A percentile compares a stretch with the other conserved stretches of the same genome.
These are phyloP conservation scores for Phylloscopus whistleri DNA, from an alignment of 2,113 vertebrate genomes.

Conservation along the genomic window DNA sequence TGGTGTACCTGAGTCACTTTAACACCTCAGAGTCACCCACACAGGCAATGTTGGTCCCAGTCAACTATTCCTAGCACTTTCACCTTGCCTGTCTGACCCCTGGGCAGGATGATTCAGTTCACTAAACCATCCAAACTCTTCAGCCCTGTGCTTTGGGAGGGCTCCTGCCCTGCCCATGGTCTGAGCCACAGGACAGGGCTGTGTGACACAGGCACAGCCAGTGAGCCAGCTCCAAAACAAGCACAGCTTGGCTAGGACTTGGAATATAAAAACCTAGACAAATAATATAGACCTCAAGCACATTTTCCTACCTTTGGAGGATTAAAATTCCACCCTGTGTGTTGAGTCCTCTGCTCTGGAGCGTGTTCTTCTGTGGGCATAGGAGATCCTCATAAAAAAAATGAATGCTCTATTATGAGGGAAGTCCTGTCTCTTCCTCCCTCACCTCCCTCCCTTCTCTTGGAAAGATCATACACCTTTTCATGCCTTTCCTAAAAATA, in stretches of 20 bases:
- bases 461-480: background rate
- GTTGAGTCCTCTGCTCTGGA: background rate
- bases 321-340: background rate
- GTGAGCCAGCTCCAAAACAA: background rate
- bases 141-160: background rate
- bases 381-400: background rate
- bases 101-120: background rate
- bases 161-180: background rate
- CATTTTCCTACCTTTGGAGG: background rate
- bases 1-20: background rate
- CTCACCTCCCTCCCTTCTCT: background rate
- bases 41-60: accelerated
- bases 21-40: background rate
- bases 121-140: background rate
- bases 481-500: background rate
- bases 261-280: background rate
- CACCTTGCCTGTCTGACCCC: background rate
- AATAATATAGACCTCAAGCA: background rate
- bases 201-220: background rate
- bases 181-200: background rate
- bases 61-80: background rate
- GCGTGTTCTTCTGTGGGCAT: background rate
- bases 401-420: background rate
- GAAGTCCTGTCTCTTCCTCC: background rate
- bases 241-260: background rate